Evolutionary conservation across 1,140 invertebrate species (phyloP).

Genomic region (Pinna nobilis): DNA sequence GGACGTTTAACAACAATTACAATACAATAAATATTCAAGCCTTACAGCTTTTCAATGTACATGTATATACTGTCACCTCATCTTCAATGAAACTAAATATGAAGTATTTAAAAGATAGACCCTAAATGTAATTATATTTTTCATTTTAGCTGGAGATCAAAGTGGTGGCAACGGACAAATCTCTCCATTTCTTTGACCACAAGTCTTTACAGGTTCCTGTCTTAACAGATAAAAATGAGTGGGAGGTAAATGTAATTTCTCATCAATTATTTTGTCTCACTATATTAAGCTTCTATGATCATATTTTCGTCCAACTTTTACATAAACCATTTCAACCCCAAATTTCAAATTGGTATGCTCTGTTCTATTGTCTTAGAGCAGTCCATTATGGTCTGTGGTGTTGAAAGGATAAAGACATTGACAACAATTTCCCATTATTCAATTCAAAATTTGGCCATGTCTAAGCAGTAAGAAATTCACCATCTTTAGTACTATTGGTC

Average conservation of each 20-base stretch:
- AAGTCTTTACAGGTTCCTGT: constrained; percentile 80
- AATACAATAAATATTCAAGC: too few relatives aligned
- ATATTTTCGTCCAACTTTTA: neutral
- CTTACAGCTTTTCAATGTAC: too few relatives aligned
- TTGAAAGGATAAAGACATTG: neutral
- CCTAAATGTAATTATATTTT: constrained; percentile 18
- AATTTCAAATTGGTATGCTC: too few relatives aligned
- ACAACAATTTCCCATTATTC: neutral
- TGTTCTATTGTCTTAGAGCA: too few relatives aligned
- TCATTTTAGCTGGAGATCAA: constrained; percentile 79
- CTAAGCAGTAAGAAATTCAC: neutral
- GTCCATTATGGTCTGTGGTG: too few relatives aligned
- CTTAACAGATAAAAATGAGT: constrained; percentile 91
- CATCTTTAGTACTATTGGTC: neutral
- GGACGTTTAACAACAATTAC: too few relatives aligned
- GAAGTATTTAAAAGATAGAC: too few relatives aligned
- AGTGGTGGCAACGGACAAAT: constrained; percentile 88
- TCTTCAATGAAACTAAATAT: too few relatives aligned
- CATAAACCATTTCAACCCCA: neutral
- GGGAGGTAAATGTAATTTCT: constrained; percentile 79
- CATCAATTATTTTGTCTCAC: neutral
- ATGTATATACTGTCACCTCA: too few relatives aligned
- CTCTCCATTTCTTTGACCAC: constrained; percentile 90
- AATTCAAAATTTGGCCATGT: neutral
- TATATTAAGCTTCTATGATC: neutral